Conservation (phyloP, 2,113 vertebrate species). For the Corynorhinus townsendii region DNA sequence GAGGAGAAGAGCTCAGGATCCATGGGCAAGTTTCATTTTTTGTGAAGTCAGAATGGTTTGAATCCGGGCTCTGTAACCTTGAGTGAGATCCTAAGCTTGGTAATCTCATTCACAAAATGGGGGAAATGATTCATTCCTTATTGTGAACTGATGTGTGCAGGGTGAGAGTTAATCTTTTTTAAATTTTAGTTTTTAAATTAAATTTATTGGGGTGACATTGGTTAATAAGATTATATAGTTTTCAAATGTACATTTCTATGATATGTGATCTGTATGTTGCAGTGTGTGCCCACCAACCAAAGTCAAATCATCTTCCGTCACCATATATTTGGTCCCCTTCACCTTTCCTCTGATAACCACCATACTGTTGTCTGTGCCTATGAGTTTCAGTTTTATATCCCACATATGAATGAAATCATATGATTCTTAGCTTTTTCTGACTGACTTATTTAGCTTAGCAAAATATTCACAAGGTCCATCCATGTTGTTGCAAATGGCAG, state of each 20-base stretch:
- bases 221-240: neutral
- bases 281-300: neutral
- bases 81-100: neutral
- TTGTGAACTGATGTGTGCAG: neutral
- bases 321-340: neutral
- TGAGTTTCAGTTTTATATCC: neutral
- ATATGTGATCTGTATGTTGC: neutral
- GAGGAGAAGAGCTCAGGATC: neutral
- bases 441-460: neutral
- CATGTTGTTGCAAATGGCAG: neutral
- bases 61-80: neutral
- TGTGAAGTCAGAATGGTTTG: neutral
- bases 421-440: neutral
- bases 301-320: neutral
- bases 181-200: neutral
- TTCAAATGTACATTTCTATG: neutral
- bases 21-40: rapidly evolving
- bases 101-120: neutral
- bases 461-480: neutral
- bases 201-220: neutral
- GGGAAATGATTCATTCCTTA: neutral
- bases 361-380: neutral
- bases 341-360: neutral
- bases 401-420: neutral
- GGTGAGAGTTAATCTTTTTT: neutral